phyloP scores from a whole-genome alignment of 2,797 vertebrate genomes.

The Phrynocephalus guinanensis region DNA sequence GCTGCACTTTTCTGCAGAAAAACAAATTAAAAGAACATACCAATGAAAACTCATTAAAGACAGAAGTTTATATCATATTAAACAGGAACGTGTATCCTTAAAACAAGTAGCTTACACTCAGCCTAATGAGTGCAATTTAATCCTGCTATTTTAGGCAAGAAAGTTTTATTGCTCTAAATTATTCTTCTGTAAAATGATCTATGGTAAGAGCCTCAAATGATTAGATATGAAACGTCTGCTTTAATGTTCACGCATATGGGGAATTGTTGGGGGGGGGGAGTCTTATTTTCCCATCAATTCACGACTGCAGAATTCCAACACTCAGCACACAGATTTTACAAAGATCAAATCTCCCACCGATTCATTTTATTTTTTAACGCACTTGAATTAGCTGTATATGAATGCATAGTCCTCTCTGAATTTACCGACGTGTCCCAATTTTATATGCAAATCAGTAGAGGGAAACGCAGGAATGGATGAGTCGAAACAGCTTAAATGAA shows the following conservation, averaged over 20 bases:
- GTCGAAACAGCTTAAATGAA: constrained; percentile 14
- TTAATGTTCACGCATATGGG: constrained; percentile 22
- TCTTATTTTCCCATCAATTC: background rate
- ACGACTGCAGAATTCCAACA: background rate
- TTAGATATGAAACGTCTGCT: constrained; percentile 14
- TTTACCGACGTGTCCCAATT: background rate
- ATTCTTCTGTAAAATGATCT: constrained; percentile 33
- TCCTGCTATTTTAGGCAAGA: background rate
- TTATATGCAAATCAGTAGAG: background rate
- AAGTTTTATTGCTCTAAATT: constrained; percentile 27
- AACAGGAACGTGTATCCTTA: constrained; percentile 2
- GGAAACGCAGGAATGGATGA: background rate
- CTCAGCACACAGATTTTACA: background rate
- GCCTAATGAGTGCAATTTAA: constrained; percentile 37
- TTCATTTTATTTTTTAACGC: constrained; percentile 23
- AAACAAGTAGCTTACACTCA: constrained; percentile 8
- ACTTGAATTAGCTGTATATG: background rate
- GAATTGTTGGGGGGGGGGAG: background rate
- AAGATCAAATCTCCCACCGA: background rate
- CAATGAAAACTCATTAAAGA: constrained; percentile 33
- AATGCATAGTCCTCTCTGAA: constrained; percentile 14
- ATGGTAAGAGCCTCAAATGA: background rate
- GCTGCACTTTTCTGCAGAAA: constrained; percentile 1
- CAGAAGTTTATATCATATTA: constrained; percentile 21
- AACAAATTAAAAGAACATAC: constrained; percentile 24